These are phyloP conservation scores for Orcinus orca DNA, from an alignment of 2,113 vertebrate genomes.

Conservation along the genomic window DNA sequence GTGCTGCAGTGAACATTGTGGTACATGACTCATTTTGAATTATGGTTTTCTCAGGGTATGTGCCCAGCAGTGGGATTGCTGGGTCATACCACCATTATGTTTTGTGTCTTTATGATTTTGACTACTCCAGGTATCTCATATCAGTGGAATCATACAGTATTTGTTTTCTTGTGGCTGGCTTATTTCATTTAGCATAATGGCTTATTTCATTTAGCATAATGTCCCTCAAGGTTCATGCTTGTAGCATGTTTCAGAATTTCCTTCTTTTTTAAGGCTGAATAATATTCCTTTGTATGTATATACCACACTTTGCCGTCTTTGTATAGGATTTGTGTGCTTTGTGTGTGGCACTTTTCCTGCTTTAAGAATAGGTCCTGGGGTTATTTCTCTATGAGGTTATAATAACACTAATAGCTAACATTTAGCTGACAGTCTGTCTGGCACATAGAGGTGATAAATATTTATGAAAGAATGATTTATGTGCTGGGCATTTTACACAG, in stretches of 20 bases:
- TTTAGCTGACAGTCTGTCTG: neutral
- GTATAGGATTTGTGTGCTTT: neutral
- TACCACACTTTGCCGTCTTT: neutral
- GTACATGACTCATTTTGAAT: too few species aligned
- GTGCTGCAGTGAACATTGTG: too few species aligned
- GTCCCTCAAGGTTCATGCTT: neutral
- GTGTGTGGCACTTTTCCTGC: neutral
- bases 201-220: neutral
- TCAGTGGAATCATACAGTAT: neutral
- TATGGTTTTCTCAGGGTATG: too few species aligned
- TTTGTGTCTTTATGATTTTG: neutral
- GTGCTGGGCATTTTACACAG: neutral
- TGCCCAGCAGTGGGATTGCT: too few species aligned
- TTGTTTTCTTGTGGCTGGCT: neutral
- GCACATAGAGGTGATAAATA: neutral
- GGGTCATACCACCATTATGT: neutral
- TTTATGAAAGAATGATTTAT: neutral
- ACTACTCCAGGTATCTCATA: neutral
- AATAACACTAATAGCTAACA: neutral
- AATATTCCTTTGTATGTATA: neutral
- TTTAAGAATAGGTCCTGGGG: neutral
- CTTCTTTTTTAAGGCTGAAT: neutral
- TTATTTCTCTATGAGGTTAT: neutral
- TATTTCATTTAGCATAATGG: neutral
- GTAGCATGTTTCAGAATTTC: neutral